Evolutionary conservation across 35 echinoderm and acorn worm genomes (phyloP), one percentile per base, ranked within the genome.

Genomic region (Heliocidaris tuberculata): DNA sequence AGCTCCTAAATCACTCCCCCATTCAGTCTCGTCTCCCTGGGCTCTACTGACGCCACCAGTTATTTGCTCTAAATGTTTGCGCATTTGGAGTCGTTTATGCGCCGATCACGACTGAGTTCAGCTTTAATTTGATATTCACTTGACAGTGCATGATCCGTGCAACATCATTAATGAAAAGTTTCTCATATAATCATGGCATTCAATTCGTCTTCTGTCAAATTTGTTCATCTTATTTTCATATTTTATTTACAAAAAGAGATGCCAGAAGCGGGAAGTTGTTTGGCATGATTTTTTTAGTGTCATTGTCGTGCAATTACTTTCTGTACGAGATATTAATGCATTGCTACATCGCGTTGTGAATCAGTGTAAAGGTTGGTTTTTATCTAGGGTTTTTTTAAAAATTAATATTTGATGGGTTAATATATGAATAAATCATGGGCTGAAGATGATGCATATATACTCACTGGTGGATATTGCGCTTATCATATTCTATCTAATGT

Each of bases 51-150:
- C 65, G 65, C 65, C 65, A 78, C 65, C 21, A 78, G 65, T 78
- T 78, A 78, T 78, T 78, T 78, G 65, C 65, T 78, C 65, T n/a
- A 27, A 78, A 78, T 78, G 65, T 78, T 78, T 78, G 65, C 65
- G 15, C 65, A 78, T 78, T 78, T 78, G 65, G 65, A 4, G 65
- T n/a, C 65, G 65, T 78, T 78, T 78, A 78, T n/a, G 65, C 65
- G 65, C 21, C n/a, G 65, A 78, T 78, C 65, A 78, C 27, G 65
- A 24, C 8, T 24, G 65, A 78, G 27, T 78, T 7, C 15, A n/a
- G 65, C 21, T 78, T 78, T 78, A 78, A 78, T 78, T 78, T 78
- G 65, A 78, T 78, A 78, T 19, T 19, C 27, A 78, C 65, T 78
- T 78, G 65, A 78, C 65, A 24, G 65, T 27, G 65, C 65, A 78